These are phyloP conservation scores for Centropus unirufus DNA, from an alignment of 2,113 vertebrate species.

Conservation along the genomic window DNA sequence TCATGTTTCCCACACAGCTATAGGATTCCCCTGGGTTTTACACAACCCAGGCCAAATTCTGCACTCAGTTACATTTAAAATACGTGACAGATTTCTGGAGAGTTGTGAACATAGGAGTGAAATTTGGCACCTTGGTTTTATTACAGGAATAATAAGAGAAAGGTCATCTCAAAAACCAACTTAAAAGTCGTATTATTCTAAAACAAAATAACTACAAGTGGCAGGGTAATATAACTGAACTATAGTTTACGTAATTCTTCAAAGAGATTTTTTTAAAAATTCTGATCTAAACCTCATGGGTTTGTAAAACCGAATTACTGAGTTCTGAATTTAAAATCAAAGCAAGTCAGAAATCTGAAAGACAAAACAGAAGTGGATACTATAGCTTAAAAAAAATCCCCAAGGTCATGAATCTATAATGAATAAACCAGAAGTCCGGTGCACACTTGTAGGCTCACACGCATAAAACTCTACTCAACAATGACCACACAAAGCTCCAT, in stretches of 20 bases:
- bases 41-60: neutral
- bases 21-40: slow-evolving; percentile 33
- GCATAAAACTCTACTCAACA: neutral
- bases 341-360: neutral
- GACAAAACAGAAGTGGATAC: neutral
- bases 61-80: neutral
- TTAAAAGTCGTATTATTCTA: neutral
- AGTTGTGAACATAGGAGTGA: accelerated
- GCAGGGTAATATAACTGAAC: neutral
- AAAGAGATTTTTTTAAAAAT: neutral
- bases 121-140: neutral
- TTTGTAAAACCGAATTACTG: neutral
- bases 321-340: neutral
- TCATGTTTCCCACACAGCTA: slow-evolving; percentile 44
- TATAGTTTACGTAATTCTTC: neutral
- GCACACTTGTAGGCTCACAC: neutral
- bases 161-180: neutral
- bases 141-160: neutral
- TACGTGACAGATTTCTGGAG: neutral
- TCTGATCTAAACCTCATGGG: neutral
- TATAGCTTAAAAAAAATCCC: neutral
- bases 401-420: neutral
- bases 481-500: accelerated
- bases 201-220: neutral
- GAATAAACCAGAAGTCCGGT: neutral